phyloP scores from a whole-genome alignment of 2,797 vertebrate genomes.

The Nothura maculosa region DNA sequence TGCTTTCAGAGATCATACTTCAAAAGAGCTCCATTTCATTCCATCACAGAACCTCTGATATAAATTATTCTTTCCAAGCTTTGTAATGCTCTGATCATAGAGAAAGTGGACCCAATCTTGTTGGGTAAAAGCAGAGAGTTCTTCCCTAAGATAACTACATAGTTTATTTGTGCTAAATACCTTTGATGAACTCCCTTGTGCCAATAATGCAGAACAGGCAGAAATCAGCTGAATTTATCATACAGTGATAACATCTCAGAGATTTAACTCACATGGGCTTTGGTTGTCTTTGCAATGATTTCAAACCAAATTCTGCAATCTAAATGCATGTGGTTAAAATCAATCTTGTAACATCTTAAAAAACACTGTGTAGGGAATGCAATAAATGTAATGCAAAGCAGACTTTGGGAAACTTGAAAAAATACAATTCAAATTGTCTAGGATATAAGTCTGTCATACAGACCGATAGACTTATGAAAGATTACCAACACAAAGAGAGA shows the following conservation, averaged over 20 bases:
- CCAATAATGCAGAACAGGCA: slow-evolving; percentile 46
- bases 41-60: slow-evolving; percentile 87
- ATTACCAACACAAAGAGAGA: slow-evolving; percentile 55
- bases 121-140: slow-evolving; percentile 72
- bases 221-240: slow-evolving; percentile 68
- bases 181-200: slow-evolving; percentile 74
- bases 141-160: slow-evolving; percentile 73
- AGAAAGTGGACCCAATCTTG: slow-evolving; percentile 74
- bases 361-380: slow-evolving; percentile 30
- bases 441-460: slow-evolving; percentile 9
- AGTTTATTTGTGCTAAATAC: slow-evolving; percentile 76
- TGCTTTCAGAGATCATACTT: slow-evolving; percentile 91
- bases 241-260: slow-evolving; percentile 42
- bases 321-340: slow-evolving; percentile 50
- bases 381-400: slow-evolving; percentile 35
- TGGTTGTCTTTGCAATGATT: slow-evolving; percentile 44
- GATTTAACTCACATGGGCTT: slow-evolving; percentile 60
- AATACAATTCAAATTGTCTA: slow-evolving; percentile 38
- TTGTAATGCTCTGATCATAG: slow-evolving; percentile 84
- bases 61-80: slow-evolving; percentile 84
- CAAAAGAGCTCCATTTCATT: slow-evolving; percentile 90
- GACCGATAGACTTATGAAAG: slow-evolving; percentile 19
- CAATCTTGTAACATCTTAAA: slow-evolving; percentile 60
- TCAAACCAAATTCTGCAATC: slow-evolving; percentile 62
- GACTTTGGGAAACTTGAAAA: slow-evolving; percentile 51